A percentile compares a stretch with the other conserved stretches of the same genome.
These are phyloP conservation scores for Coendou prehensilis DNA, from an alignment of 2,797 vertebrate genomes.

Conservation along the genomic window DNA sequence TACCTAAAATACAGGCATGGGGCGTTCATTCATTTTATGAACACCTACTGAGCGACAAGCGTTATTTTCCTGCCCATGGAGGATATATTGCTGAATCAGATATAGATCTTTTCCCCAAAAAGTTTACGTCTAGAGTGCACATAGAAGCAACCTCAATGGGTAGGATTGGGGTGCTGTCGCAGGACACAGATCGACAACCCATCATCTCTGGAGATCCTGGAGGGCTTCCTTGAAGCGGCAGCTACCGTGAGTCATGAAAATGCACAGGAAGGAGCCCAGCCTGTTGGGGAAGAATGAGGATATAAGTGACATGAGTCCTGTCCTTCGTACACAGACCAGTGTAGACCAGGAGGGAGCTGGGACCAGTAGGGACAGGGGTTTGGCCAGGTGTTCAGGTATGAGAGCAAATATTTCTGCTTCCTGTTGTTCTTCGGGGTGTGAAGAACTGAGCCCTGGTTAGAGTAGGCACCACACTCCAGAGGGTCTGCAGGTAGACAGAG, in stretches of 20 bases:
- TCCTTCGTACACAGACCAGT: neutral
- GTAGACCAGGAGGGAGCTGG: neutral
- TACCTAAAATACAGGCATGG: constrained; percentile 74
- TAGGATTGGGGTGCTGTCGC: neutral
- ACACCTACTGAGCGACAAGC: neutral
- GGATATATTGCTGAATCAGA: neutral
- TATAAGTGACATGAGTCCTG: neutral
- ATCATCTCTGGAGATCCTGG: neutral
- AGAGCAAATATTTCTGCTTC: neutral
- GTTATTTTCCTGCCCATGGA: neutral
- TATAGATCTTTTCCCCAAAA: neutral
- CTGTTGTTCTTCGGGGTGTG: neutral
- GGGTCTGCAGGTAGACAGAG: too few species aligned
- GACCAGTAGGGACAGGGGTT: neutral
- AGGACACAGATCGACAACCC: neutral
- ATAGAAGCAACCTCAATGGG: neutral
- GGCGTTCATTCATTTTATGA: constrained; percentile 25
- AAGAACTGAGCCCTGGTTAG: neutral
- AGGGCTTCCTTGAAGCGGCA: neutral
- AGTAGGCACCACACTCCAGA: neutral
- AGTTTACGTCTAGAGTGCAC: neutral
- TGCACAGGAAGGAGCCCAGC: neutral
- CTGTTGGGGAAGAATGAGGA: neutral
- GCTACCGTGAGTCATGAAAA: neutral
- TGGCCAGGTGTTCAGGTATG: neutral